phyloP scores from a whole-genome alignment of 2,113 vertebrate species.

The Lagenorhynchus albirostris region DNA sequence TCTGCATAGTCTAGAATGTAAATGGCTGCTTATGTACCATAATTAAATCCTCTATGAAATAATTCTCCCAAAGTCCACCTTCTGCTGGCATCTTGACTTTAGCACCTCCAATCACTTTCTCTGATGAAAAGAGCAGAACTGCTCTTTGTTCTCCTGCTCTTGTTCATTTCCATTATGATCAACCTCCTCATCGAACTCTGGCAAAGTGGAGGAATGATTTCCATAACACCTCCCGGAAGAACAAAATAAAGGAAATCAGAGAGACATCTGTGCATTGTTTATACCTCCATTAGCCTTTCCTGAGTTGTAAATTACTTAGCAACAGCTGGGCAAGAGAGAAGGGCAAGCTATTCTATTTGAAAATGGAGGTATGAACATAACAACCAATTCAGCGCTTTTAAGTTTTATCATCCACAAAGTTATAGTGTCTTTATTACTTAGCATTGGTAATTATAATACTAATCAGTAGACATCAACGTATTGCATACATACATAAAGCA shows the following conservation, averaged over 20 bases:
- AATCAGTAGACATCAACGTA: not conserved
- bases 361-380: conserved; percentile 54
- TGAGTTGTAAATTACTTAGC: conserved; percentile 77
- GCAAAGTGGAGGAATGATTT: conserved; percentile 60
- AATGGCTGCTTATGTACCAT: not conserved
- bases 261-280: conserved; percentile 75
- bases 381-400: conserved; percentile 46
- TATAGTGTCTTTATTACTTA: conserved; percentile 43
- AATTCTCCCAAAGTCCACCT: not conserved
- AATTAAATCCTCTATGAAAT: not conserved
- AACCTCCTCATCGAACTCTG: not conserved
- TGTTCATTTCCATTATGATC: not conserved
- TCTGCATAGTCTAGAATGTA: not conserved
- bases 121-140: not conserved
- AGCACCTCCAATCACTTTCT: not conserved
- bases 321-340: conserved; percentile 53
- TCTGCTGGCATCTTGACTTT: not conserved
- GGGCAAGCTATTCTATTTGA: conserved; percentile 47
- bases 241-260: conserved; percentile 64
- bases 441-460: conserved; percentile 54
- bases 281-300: conserved; percentile 74
- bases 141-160: not conserved
- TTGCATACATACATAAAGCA: conserved; percentile 25
- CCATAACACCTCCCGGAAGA: conserved; percentile 42
- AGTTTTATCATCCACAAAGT: conserved; percentile 54